A percentile compares a stretch with the other conserved stretches of the same genome.
Evolutionary conservation across 2,888 invertebrate species (phyloP).

Genomic region (Leptodirus hochenwartii): DNA sequence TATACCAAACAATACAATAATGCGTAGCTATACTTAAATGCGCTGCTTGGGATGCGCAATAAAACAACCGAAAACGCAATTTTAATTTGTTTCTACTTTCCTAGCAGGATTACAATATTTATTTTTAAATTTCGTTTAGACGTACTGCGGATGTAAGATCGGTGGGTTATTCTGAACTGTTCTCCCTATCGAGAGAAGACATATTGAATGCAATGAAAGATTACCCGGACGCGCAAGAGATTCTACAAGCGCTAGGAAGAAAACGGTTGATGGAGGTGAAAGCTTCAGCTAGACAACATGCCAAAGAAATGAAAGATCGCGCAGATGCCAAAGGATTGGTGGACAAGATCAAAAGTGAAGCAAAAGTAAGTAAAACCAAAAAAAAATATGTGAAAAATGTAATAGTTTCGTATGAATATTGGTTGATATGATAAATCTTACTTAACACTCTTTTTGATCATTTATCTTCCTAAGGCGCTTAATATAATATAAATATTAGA

Average conservation of each 20-base stretch:
- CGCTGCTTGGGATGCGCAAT: too few relatives aligned
- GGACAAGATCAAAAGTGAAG: conserved; percentile 68
- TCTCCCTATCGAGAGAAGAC: conserved; percentile 85
- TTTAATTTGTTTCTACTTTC: neutral
- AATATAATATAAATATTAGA: too few relatives aligned
- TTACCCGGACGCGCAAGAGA: conserved; percentile 91
- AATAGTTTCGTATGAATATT: too few relatives aligned
- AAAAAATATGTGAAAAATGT: conserved; percentile 6
- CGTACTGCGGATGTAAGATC: conserved; percentile 92
- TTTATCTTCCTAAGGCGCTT: too few relatives aligned
- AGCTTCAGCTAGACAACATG: conserved; percentile 24
- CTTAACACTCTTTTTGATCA: too few relatives aligned
- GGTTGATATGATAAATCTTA: too few relatives aligned
- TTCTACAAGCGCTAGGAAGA: conserved; percentile 72
- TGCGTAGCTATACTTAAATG: too few relatives aligned
- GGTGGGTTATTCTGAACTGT: conserved; percentile 88
- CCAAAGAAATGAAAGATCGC: conserved; percentile 18
- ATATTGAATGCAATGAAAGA: conserved; percentile 91
- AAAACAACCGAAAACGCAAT: neutral
- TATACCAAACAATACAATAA: too few relatives aligned
- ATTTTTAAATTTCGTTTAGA: conserved; percentile 29
- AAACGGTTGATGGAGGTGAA: conserved; percentile 73
- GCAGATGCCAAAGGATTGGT: conserved; percentile 51
- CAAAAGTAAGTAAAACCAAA: conserved; percentile 34
- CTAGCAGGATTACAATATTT: neutral